Evolutionary conservation across 2,888 invertebrate species (phyloP), one percentile per base, ranked within the genome.

Genomic region (Zygaena filipendulae): DNA sequence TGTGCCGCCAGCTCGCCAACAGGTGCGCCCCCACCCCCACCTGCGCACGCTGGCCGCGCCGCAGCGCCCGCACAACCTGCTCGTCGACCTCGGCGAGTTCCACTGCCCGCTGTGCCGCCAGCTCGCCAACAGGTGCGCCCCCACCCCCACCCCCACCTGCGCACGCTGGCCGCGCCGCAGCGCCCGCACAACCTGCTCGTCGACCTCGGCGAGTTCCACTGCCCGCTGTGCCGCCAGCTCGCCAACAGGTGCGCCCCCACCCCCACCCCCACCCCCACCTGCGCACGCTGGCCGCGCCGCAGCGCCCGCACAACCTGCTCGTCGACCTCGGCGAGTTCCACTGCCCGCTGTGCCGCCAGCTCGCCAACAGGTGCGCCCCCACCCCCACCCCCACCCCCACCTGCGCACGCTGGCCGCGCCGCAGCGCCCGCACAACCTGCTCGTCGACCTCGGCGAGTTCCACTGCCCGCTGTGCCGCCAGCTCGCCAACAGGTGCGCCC

Each of bases 101-200:
- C 94, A 95, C 70, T 84, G 98, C 33, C 98, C 99, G 75, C 83
- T 97, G 49, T 91, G 92, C 59, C 99, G 99, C 67, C 87, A 96
- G 52, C 89, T 90, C 58, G 88, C 94, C 0, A 98, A 98, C 79
- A 82, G 96, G 48, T 86, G 88, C 49, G 91, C 96, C 14, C 82
- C 97, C 82, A 91, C 14, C 86, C 86, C 40, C 88, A 88, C 61
- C 87, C 85, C 62, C 71, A 92, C 81, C 85, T 79, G 60, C 79
- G 74, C 45, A 74, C 72, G 50, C 62, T 70, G 49, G 93, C 93
- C 27, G 97, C 97, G 82, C 97, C 94, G 80, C 87, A 90, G 45
- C 97, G 97, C 71, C 97, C 97, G 13, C 83, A 97, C 70, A 86
- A 97, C 8, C 96, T 97, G 75, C 64, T 71, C 2, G 71, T 69